phyloP scores from a whole-genome alignment of 2,797 vertebrate species.

The Peromyscus attwateri region DNA sequence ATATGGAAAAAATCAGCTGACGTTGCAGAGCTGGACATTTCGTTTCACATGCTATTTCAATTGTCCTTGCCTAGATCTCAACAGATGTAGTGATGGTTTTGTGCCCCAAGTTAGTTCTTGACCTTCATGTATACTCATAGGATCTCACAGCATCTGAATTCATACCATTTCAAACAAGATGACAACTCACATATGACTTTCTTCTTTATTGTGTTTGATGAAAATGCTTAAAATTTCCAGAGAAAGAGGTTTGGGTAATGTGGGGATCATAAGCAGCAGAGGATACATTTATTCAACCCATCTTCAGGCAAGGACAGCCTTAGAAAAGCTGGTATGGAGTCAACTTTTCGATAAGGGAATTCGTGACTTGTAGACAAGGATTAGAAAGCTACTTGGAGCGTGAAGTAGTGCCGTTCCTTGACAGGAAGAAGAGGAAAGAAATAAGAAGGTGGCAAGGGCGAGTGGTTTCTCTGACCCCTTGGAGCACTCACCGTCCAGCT shows the following conservation, averaged over 20 bases:
- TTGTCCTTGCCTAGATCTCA: neutral
- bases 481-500: constrained; percentile 68
- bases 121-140: constrained; percentile 32
- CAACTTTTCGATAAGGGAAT: constrained; percentile 70
- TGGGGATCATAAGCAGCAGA: neutral
- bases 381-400: constrained; percentile 74
- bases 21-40: neutral
- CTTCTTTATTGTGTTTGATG: constrained; percentile 46
- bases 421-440: constrained; percentile 75
- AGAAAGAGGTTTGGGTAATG: constrained; percentile 26
- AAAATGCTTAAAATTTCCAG: constrained; percentile 53
- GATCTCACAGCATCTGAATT: constrained; percentile 19
- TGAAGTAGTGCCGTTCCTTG: constrained; percentile 66
- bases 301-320: constrained; percentile 12
- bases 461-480: constrained; percentile 74
- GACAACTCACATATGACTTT: constrained; percentile 62
- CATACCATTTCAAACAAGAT: constrained; percentile 45
- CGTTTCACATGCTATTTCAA: neutral
- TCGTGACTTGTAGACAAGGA: constrained; percentile 70
- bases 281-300: constrained; percentile 7
- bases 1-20: neutral
- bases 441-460: constrained; percentile 73
- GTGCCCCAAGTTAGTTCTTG: constrained; percentile 32
- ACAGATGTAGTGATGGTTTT: neutral
- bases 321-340: constrained; percentile 26